Evolutionary conservation across 2,888 invertebrate genomes (phyloP), one percentile per base, ranked within the genome.

Genomic region (Nemapogon koenigi): DNA sequence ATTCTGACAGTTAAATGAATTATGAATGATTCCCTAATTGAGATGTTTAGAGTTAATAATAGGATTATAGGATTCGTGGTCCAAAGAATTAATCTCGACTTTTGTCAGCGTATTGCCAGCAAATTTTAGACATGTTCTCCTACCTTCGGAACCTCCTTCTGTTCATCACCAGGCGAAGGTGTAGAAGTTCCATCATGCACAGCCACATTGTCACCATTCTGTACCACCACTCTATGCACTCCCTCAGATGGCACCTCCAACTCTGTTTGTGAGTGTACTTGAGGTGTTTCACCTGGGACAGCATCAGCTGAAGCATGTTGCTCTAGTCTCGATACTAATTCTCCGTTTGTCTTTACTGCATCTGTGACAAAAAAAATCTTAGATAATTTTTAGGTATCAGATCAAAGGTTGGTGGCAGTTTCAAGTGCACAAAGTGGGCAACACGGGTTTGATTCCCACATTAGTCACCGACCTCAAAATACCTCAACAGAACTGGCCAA

Each of bases 191-290:
- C 61, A 6, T 73, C 70, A 2, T 65, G 52, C 19, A 69, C 60
- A 46, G 63, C 67, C 18, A 72, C 51, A 10, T 69, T 66, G 0
- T 51, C 38, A 14, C 68, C 73, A 13, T 81, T 73, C 43, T 82
- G 79, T 2, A 70, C 62, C 4, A 81, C 46, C 27, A 78, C 75
- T 29, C 71, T 69, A 49, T 85, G 85, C 10, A 85, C 72, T 4
- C 81, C 82, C 44, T 81, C 71, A 0, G 73, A 57, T 0, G 84
- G 84, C 28, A 84, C 71, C 40, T 85, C 83, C 8, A 84, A 57
- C 42, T 82, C 79, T 0, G 83, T 71, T 41, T 76, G 72, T 0
- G 82, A 64, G 44, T 75, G 80, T 1, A 81, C 62, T 0, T 55
- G 58, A 0, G 82, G 80, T 27, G 64, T 62, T 39, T 71, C 69